Evolutionary conservation across 2,888 invertebrate genomes (phyloP), one percentile per base, ranked within the genome.

Genomic region (Catocala fraxini): DNA sequence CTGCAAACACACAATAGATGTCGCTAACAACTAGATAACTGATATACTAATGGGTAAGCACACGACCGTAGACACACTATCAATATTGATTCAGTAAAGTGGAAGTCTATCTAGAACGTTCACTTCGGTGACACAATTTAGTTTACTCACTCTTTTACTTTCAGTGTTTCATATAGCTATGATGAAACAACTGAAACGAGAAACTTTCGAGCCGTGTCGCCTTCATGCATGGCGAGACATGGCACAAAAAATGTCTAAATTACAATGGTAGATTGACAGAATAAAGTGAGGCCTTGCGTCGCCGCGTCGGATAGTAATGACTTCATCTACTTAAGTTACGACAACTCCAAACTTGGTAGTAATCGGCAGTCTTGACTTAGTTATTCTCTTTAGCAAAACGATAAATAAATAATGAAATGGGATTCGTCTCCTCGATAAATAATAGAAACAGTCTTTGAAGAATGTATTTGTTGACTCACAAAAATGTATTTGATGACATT

Each of bases 171-270:
- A 34, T 4, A 49, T 53, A n/a, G 15, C 33, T 51, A 56, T 49
- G 25, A 56, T 55, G 51, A 48, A 51, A 63, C 35, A 48, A 63
- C 47, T 59, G 49, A 63, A 63, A 59, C 51, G 39, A 55, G 48
- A 13, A 51, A 65, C 67, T 69, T 68, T 75, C 60, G 56, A 67
- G 70, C 54, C 54, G 59, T 58, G 51, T 68, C 55, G 53, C 70
- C 73, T 72, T 70, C 70, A 72, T 67, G 75, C 65, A 59, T 73
- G 63, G 59, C 46, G 46, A 56, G 39, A 34, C 54, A 54, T 51
- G n/a, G 43, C 46, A 68, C 53, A 68, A 74, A 74, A 74, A 72
- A 0, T 41, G 13, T 49, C 49, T 11, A 33, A 52, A 34, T 48
- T 41, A 48, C 59, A 60, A 52, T 52, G 49, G 4, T 25, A 57